Percentiles rank a stretch among this genome's conserved stretches.
phyloP scores from a whole-genome alignment of 2,888 invertebrate genomes.

The Drosophila cognata region DNA sequence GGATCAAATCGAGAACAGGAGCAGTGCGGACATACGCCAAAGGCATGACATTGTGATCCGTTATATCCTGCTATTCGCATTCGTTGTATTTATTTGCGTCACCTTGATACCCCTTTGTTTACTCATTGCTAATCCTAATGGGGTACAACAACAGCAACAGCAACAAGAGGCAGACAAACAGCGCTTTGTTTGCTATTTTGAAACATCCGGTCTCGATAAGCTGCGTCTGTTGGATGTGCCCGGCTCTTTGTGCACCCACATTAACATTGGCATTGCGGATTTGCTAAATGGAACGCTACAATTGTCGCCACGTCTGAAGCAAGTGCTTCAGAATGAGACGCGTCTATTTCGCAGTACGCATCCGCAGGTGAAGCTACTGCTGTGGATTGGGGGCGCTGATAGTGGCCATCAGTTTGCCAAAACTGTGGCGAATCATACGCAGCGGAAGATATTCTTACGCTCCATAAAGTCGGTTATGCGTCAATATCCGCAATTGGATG shows the following conservation, averaged over 20 bases:
- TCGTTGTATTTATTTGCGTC: slow-evolving; percentile 12
- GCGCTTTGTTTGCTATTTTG: slow-evolving; percentile 57
- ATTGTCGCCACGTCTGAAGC: slow-evolving; percentile 85
- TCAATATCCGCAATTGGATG: slow-evolving; percentile 77
- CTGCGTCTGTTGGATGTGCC: slow-evolving; percentile 88
- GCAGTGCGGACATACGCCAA: neutral
- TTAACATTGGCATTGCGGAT: slow-evolving; percentile 91
- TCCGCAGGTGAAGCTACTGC: slow-evolving; percentile 89
- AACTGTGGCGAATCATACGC: slow-evolving; percentile 90
- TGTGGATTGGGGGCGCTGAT: slow-evolving; percentile 89
- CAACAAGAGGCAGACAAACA: slow-evolving; percentile 17
- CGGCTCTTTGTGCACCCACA: slow-evolving; percentile 92
- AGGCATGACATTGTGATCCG: neutral
- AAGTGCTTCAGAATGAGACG: slow-evolving; percentile 75
- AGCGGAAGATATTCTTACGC: slow-evolving; percentile 88
- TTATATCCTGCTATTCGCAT: slow-evolving; percentile 11
- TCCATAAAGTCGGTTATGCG: slow-evolving; percentile 85
- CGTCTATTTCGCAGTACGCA: slow-evolving; percentile 87
- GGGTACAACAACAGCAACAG: neutral
- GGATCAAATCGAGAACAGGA: neutral
- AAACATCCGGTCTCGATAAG: slow-evolving; percentile 25
- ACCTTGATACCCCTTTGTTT: slow-evolving; percentile 33
- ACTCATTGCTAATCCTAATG: neutral
- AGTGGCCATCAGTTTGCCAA: slow-evolving; percentile 89
- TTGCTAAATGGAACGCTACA: slow-evolving; percentile 88